Conservation (phyloP, 2,888 invertebrate species). For the Campoplex nolae region DNA sequence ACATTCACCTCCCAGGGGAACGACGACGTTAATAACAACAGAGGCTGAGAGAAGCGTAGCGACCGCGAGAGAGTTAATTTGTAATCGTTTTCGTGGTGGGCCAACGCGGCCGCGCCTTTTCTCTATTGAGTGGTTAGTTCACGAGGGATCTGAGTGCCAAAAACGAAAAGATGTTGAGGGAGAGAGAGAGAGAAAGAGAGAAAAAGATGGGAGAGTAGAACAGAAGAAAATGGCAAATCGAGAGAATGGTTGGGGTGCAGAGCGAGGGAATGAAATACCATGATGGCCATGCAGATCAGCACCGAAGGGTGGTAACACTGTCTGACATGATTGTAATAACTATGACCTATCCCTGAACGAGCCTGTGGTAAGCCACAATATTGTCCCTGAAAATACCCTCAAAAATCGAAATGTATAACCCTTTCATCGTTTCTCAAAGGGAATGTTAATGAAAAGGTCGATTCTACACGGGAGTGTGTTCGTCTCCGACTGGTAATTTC, state of each 20-base stretch:
- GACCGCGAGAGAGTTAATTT: slow-evolving; percentile 79
- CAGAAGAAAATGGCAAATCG: slow-evolving; percentile 72
- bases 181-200: slow-evolving; percentile 28
- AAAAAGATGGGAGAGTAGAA: slow-evolving; percentile 35
- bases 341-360: slow-evolving; percentile 64
- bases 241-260: slow-evolving; percentile 55
- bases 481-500: slow-evolving; percentile 42
- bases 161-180: slow-evolving; percentile 43
- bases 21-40: slow-evolving; percentile 79
- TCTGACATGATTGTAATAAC: slow-evolving; percentile 79
- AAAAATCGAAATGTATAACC: slow-evolving; percentile 78
- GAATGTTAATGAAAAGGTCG: slow-evolving; percentile 57
- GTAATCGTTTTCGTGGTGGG: slow-evolving; percentile 79
- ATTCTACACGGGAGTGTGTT: slow-evolving; percentile 66
- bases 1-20: slow-evolving; percentile 68
- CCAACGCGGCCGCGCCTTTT: slow-evolving; percentile 74
- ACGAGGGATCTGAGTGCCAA: slow-evolving; percentile 54
- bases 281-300: slow-evolving; percentile 81
- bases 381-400: slow-evolving; percentile 73
- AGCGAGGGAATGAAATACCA: slow-evolving; percentile 72
- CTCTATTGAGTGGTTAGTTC: slow-evolving; percentile 77
- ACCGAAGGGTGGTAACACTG: slow-evolving; percentile 73
- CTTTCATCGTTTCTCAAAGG: slow-evolving; percentile 66
- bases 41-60: slow-evolving; percentile 76
- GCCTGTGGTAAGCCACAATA: slow-evolving; percentile 58